A percentile compares a stretch with the other conserved stretches of the same genome.
These are phyloP conservation scores for Dynastes maya DNA, from an alignment of 2,888 invertebrate species.

Conservation along the genomic window DNA sequence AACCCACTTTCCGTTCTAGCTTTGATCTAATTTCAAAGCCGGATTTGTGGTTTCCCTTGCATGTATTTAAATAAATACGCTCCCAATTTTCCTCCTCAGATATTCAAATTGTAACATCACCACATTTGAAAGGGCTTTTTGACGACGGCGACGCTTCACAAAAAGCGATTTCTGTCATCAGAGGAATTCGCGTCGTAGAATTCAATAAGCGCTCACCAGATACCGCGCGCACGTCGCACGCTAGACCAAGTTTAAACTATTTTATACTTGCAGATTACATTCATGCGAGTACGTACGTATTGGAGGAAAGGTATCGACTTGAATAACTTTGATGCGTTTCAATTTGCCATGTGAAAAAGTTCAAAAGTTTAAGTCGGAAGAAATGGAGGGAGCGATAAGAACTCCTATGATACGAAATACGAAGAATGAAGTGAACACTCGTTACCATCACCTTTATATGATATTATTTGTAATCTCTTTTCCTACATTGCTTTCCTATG, in stretches of 20 bases:
- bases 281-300: constrained; percentile 22
- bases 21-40: background rate
- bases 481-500: background rate
- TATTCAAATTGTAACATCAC: constrained; percentile 20
- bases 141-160: constrained; percentile 1
- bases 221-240: constrained; percentile 17
- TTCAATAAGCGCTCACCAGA: constrained; percentile 38
- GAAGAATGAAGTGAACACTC: constrained; percentile 2
- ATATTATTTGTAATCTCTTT: constrained; percentile 6
- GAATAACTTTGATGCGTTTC: constrained; percentile 37
- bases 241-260: constrained; percentile 43
- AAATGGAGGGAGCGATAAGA: background rate
- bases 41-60: background rate
- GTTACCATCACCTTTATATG: constrained; percentile 7
- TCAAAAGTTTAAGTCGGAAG: background rate
- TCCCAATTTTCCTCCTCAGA: background rate
- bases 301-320: constrained; percentile 30
- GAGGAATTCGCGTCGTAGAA: constrained; percentile 29
- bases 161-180: constrained; percentile 27
- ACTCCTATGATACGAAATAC: background rate
- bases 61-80: constrained; percentile 23
- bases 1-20: no score
- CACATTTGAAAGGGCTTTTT: constrained; percentile 16
- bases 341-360: constrained; percentile 37
- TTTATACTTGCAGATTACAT: constrained; percentile 47